Percentiles rank a stretch among this genome's conserved stretches.
Evolutionary conservation across 2,888 invertebrate genomes (phyloP).

Genomic region (Clanis bilineata): DNA sequence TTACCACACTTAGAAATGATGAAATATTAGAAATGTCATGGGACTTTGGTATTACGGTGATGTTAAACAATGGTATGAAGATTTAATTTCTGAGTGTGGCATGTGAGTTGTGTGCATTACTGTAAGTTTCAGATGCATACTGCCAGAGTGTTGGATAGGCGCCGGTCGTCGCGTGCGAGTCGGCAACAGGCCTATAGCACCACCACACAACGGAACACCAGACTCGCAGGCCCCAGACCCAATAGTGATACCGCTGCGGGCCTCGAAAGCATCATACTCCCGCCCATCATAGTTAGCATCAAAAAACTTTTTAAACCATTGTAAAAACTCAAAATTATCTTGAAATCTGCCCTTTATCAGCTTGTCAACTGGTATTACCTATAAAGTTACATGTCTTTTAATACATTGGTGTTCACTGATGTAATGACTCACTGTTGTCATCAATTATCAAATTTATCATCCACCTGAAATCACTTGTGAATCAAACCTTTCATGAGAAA

Average conservation of each 20-base stretch:
- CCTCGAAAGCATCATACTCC: constrained; percentile 96
- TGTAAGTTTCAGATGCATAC: constrained; percentile 58
- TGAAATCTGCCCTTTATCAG: constrained; percentile 99
- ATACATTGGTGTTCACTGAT: background rate
- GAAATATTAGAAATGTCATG: constrained; percentile 13
- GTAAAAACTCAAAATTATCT: constrained; percentile 99
- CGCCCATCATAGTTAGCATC: constrained; percentile 99
- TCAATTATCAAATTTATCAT: constrained; percentile 3
- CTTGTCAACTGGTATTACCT: constrained; percentile 99
- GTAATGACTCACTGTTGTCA: background rate
- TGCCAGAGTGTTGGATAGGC: constrained; percentile 63
- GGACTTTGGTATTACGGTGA: constrained; percentile 18
- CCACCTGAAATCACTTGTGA: background rate
- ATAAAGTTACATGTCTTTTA: constrained; percentile 51
- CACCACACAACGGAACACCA: constrained; percentile 71
- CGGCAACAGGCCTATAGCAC: constrained; percentile 40
- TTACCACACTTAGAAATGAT: constrained; percentile 44
- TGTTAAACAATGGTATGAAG: constrained; percentile 21
- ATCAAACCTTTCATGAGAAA: background rate
- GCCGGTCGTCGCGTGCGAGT: constrained; percentile 45
- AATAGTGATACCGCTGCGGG: constrained; percentile 91
- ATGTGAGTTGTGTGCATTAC: constrained; percentile 35
- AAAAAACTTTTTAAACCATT: constrained; percentile 99
- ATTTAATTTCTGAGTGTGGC: constrained; percentile 47
- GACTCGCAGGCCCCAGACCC: constrained; percentile 85